phyloP scores from a whole-genome alignment of 2,113 vertebrate species.

The Phylloscopus trochilus region DNA sequence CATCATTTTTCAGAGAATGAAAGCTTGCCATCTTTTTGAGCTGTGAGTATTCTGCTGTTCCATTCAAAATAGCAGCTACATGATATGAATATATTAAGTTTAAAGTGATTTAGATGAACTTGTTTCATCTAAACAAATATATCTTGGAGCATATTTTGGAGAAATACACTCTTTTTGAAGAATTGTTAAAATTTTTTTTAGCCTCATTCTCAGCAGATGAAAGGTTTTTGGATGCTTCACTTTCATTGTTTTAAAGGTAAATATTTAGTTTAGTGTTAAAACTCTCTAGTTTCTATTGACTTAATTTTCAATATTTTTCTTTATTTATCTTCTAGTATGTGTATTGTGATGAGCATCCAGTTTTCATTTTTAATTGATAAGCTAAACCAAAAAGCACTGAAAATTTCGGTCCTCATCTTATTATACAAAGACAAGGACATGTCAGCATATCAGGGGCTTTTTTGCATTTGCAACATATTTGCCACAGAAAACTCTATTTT shows the following conservation, averaged over 20 bases:
- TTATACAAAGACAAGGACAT: accelerated
- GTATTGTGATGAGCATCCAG: neutral
- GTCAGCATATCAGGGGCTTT: accelerated
- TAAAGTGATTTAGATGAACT: neutral
- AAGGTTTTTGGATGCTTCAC: neutral
- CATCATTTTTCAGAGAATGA: neutral
- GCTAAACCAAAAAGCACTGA: neutral
- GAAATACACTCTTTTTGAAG: neutral
- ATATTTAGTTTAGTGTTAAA: neutral
- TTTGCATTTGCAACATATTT: neutral
- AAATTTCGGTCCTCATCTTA: neutral
- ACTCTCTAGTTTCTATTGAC: neutral
- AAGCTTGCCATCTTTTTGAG: neutral
- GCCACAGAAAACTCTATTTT: neutral
- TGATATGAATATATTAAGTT: neutral
- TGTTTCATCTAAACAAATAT: neutral
- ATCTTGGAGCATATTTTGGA: neutral
- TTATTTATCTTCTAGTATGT: neutral
- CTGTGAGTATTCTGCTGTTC: neutral
- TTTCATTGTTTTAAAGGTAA: neutral
- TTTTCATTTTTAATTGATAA: neutral
- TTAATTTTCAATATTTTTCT: neutral
- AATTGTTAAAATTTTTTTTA: neutral
- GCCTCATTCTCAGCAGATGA: neutral
- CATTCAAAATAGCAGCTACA: neutral